Base-by-base conservation (phyloP, 1,140 invertebrate genomes). In the Drosophila malerkotliana region DNA sequence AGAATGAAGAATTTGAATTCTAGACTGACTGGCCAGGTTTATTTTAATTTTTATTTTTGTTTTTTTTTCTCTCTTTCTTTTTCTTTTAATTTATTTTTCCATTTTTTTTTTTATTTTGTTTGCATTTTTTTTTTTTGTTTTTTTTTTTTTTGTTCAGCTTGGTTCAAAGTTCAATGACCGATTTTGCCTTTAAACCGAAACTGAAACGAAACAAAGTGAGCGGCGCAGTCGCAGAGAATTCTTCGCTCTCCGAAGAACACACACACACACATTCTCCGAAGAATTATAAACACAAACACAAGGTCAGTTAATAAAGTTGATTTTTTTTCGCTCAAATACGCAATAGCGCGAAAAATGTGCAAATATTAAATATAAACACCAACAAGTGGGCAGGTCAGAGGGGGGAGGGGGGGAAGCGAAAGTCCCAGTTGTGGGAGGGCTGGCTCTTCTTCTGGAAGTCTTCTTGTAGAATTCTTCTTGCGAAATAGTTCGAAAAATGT, bases 151-250 rank as follows among this genome's bases (percentile, higher is more conserved):
- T n/a, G 26, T 32, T 67, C 28, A 24, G 28, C 34, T 30, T 77
- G 84, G 83, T 89, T 88, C 83, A 88, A 83, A 88, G 83, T 79
- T 88, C 79, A 88, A 79, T 88, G 83, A 88, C 84, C 83, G 84
- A 83, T 88, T 88, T 88, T 60, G 79, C 72, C 59, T 79, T 75
- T 72, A 39, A 39, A 39, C 62, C 61, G 39, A 74, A 79, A 72
- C 54, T 18, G 51, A 79, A 60, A 58, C 52, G 58, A 59, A 72
- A 53, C 30, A 54, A 72, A 72, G 24, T 24, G 32, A 66, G 18
- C 57, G 55, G 72, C 61, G 61, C 73, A 75, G 51, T 39, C 69
- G 56, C 72, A 57, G 44, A 56, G 18, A 45, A 21, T 21, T 28
- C 26, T 28, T 28, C 51, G 44, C 51, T 12, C 39, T 61, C 32